Evolutionary conservation across 1,140 invertebrate genomes (phyloP).

Genomic region (Choristoneura fumiferana): DNA sequence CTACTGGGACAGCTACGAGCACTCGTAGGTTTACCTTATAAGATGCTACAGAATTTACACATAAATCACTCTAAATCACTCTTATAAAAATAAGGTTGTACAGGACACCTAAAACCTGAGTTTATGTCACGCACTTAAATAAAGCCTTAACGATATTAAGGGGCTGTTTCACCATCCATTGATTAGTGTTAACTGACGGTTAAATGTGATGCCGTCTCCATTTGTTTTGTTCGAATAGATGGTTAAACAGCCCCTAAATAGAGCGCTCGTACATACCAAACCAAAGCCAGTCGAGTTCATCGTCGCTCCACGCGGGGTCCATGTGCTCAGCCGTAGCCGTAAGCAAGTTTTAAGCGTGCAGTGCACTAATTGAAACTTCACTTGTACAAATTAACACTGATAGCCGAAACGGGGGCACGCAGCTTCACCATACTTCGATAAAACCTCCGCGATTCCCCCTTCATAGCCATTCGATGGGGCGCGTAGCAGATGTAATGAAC

Average conservation of each 20-base stretch:
- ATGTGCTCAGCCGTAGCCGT: not conserved
- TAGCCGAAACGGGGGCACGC: slow-evolving; percentile 37
- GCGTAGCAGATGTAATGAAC: slow-evolving; percentile 12
- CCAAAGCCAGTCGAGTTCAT: slow-evolving; percentile 10
- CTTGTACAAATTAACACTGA: slow-evolving; percentile 45
- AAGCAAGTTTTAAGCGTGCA: not conserved
- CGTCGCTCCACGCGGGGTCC: slow-evolving; percentile 9
- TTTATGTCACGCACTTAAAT: too few relatives aligned
- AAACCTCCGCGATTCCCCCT: slow-evolving; percentile 29
- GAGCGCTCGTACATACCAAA: not conserved
- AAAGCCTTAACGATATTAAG: too few relatives aligned
- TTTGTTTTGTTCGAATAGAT: too few relatives aligned
- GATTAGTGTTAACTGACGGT: too few relatives aligned
- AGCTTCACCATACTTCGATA: slow-evolving; percentile 36
- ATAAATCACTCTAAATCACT: too few relatives aligned
- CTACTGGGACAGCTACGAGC: too few relatives aligned
- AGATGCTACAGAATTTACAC: too few relatives aligned
- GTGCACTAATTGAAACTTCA: slow-evolving; percentile 31
- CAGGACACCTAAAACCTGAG: too few relatives aligned
- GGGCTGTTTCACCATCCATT: too few relatives aligned
- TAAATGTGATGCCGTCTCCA: too few relatives aligned
- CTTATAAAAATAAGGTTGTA: too few relatives aligned
- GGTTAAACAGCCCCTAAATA: not conserved
- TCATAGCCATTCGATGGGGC: slow-evolving; percentile 21
- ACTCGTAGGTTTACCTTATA: too few relatives aligned